Evolutionary conservation across 2,797 vertebrate species (phyloP), one percentile per base, ranked within the genome.

Genomic region (Melanotaenia boesemani): DNA sequence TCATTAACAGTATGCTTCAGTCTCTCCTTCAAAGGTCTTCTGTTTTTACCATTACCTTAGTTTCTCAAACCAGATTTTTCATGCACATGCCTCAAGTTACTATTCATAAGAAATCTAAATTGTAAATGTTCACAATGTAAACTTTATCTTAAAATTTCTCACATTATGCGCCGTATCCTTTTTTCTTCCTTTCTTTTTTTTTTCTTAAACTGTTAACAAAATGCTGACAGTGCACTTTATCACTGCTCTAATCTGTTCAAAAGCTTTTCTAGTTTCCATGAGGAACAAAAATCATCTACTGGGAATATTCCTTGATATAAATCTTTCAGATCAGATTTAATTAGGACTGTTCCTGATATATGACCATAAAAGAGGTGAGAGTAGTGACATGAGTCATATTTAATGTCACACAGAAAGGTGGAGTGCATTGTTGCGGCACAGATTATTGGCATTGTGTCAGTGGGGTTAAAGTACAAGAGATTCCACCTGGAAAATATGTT

Each of bases 1-100:
- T 95, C 93, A 94, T 95, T 94, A 95, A 90, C 79, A 91, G 84
- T 91, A 90, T 80, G 89, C 84, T 88, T 85, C 88, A 84, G 83
- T 84, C 77, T 80, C 79, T 77, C 86, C 89, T 86, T 90, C 76
- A 91, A 89, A 91, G 85, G 84, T 83, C 76, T 91, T 69, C 71
- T 75, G 56, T 83, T 90, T 92, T 79, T 76, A 83, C 74, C 79
- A 52, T 62, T 72, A 88, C 74, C 82, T 80, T 84, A 70, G 62
- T 74, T 62, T 79, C 72, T 77, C 74, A 76, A 28, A 56, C 59
- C 65, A 72, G 26, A 72, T 60, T 83, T 65, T 39, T 74, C 56
- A 81, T 55, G 67, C 9, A 16, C 48, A 72, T 1, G 12, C 73
- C 73, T 64, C 41, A 65, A 76, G 48, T 52, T 80, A 75, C 63